Percentiles rank a stretch among this genome's conserved stretches.
These are phyloP conservation scores for Cyanocitta stelleri DNA, from an alignment of 2,113 vertebrate genomes.

Conservation along the genomic window DNA sequence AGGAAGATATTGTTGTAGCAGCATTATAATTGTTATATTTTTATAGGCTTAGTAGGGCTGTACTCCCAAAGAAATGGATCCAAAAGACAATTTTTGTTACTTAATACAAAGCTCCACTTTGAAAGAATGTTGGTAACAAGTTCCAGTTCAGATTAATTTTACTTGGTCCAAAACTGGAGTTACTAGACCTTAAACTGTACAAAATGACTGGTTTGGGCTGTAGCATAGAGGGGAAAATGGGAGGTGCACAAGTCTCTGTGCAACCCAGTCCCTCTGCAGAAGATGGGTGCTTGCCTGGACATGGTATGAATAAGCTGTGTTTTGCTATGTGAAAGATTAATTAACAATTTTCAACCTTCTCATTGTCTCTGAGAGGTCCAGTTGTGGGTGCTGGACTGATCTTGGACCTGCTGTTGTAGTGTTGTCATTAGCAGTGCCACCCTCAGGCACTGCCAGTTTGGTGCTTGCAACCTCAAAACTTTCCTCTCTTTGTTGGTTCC, in stretches of 20 bases:
- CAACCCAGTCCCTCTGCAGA: background rate
- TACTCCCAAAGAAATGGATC: background rate
- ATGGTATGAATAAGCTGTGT: background rate
- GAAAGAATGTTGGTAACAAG: background rate
- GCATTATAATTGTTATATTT: background rate
- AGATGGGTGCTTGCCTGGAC: background rate
- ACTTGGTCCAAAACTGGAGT: background rate
- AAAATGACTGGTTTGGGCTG: background rate
- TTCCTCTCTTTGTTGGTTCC: background rate
- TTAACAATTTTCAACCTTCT: background rate
- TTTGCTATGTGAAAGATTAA: background rate
- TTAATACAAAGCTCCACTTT: background rate
- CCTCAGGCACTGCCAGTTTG: background rate
- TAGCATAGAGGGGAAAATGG: background rate
- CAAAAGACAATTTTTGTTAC: background rate
- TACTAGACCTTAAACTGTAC: background rate
- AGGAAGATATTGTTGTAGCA: background rate
- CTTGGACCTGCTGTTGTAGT: background rate
- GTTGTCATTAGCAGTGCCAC: background rate
- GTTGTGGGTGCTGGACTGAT: background rate
- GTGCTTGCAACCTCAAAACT: background rate
- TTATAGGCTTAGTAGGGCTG: accelerated
- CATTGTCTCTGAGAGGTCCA: background rate
- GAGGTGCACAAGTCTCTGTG: background rate
- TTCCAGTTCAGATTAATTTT: background rate